Conservation (phyloP, 2,113 vertebrate genomes). For the Numida meleagris region DNA sequence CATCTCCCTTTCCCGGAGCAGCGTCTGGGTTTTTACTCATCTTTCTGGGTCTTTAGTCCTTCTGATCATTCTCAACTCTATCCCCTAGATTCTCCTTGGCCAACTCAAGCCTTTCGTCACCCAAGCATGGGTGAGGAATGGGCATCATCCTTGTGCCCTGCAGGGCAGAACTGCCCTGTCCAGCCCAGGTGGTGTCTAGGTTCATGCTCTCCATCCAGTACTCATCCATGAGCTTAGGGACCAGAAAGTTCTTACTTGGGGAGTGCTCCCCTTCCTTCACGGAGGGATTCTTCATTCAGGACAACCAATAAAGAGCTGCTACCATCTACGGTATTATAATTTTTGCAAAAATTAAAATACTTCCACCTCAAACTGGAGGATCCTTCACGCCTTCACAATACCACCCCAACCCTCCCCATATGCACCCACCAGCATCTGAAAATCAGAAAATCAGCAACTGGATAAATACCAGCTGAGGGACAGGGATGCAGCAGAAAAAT, state of each 20-base stretch:
- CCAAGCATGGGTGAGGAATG: neutral
- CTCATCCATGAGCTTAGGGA: neutral
- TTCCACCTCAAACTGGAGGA: neutral
- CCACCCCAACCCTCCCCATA: neutral
- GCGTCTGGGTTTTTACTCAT: neutral
- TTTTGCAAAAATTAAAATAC: neutral
- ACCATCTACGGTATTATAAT: neutral
- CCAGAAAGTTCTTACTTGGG: neutral
- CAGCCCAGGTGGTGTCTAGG: fast-evolving
- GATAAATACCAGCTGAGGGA: neutral
- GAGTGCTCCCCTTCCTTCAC: neutral
- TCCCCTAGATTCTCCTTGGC: neutral
- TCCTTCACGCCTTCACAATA: fast-evolving
- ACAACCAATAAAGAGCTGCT: neutral
- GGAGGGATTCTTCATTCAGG: neutral
- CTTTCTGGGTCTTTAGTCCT: neutral
- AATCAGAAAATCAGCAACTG: too few relatives aligned
- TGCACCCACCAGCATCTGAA: fast-evolving
- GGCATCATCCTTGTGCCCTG: neutral
- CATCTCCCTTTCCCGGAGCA: neutral
- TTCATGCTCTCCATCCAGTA: neutral
- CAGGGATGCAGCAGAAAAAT: neutral
- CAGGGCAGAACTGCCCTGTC: neutral
- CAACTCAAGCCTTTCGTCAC: neutral
- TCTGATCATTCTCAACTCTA: neutral